These are phyloP conservation scores for Iselma pallidipennis DNA, from an alignment of 2,888 invertebrate species.

Conservation along the genomic window DNA sequence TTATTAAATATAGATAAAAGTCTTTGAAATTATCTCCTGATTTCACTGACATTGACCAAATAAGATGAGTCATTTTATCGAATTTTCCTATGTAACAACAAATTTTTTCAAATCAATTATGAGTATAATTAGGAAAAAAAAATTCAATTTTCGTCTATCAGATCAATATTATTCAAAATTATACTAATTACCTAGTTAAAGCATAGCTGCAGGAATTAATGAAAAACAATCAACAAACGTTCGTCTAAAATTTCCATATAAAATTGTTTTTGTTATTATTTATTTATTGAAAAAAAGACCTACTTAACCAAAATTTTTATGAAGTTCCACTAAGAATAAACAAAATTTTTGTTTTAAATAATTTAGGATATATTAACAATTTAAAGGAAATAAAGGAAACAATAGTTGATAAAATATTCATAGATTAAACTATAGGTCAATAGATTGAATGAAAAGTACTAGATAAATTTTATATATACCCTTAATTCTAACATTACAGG, in stretches of 20 bases:
- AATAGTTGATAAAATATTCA: constrained; percentile 25
- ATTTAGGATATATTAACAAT: neutral
- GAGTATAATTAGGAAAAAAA: too few species aligned
- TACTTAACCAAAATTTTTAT: too few species aligned
- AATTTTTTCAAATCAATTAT: too few species aligned
- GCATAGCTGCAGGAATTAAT: too few species aligned
- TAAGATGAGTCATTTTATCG: neutral
- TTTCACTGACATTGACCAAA: constrained; percentile 1
- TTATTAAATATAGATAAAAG: too few species aligned
- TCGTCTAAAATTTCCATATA: too few species aligned
- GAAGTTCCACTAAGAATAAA: too few species aligned
- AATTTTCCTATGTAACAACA: neutral
- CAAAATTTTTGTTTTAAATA: neutral
- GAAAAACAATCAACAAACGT: too few species aligned
- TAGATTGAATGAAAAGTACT: neutral
- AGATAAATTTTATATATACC: neutral
- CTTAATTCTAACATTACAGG: constrained; percentile 6
- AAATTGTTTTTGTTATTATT: neutral
- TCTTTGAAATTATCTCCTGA: neutral
- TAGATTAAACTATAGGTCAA: constrained; percentile 13
- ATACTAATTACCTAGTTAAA: too few species aligned
- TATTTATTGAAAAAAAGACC: too few species aligned
- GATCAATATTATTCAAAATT: too few species aligned
- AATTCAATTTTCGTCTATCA: too few species aligned
- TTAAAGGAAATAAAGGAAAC: constrained; percentile 10